Base-by-base conservation (phyloP, 2,797 vertebrate species). In the Leptatherina wallacei region DNA sequence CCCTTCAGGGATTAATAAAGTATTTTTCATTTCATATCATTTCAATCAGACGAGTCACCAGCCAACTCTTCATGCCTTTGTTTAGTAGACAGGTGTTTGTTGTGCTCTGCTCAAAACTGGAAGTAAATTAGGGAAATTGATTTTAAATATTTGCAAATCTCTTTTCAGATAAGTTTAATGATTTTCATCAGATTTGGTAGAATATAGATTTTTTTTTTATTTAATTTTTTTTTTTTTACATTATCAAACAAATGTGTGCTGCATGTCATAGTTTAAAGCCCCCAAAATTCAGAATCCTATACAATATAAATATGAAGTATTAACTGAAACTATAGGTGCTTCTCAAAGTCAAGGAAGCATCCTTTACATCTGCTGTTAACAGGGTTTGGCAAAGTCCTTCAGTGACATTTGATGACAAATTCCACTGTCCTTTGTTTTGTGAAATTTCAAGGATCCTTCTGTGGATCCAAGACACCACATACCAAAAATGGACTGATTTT, bases 11-110 rank as follows among this genome's bases (percentile, higher is more conserved):
- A 49, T 4, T 49, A 8, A 49, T 49, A 11, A 49, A 10, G 47
- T 49, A 49, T 49, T 49, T 20, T 49, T 49, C 20, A 22, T 49
- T 22, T 49, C 44, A 22, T 47, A n/a, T 42, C 40, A 42, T 47
- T 20, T 47, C 20, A 47, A 8, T 52, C 56, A 76, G 71, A 57
- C 32, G 18, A 61, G 27, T 69, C 44, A 84, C 59, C 65, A 78
- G 75, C 73, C 74, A 78, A 55, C 65, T 55, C 32, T 77, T 58
- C 64, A 38, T 75, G 70, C 55, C 73, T 80, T 70, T 38, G 61
- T 69, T 44, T 42, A 70, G 4, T 29, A 47, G 66, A 69, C 75
- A 62, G 66, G 58, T 65, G 10, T 61, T 14, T 71, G 42, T 72
- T 81, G 70, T 68, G 63, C 61, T 66, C 24, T 38, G 61, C 24